phyloP scores from a whole-genome alignment of 2,888 invertebrate species.

The Laspeyria flexula region DNA sequence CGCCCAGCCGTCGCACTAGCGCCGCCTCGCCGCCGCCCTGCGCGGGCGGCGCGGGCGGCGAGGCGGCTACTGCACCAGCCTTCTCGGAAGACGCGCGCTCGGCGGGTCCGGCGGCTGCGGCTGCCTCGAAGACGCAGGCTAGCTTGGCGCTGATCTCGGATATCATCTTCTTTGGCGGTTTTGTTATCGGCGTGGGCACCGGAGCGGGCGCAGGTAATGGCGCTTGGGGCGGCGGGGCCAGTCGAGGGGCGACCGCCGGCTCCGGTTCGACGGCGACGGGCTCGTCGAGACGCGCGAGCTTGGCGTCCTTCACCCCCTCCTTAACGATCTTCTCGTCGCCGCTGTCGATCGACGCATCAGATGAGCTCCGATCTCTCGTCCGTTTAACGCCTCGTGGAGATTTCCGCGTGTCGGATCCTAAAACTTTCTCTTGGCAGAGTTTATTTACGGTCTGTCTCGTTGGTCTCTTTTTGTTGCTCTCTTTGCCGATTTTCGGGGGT shows the following conservation, averaged over 20 bases:
- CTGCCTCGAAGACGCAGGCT: constrained; percentile 69
- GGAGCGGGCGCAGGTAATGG: constrained; percentile 29
- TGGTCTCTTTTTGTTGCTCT: constrained; percentile 81
- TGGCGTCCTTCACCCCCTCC: constrained; percentile 60
- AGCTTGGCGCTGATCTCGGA: constrained; percentile 77
- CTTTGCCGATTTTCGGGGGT: constrained; percentile 65
- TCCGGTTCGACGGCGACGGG: constrained; percentile 12
- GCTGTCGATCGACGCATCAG: constrained; percentile 88
- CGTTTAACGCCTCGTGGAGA: constrained; percentile 88
- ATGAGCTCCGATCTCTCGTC: constrained; percentile 87
- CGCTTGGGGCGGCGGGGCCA: constrained; percentile 26
- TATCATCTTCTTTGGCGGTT: constrained; percentile 79
- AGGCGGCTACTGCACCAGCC: constrained; percentile 10
- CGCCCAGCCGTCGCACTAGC: constrained; percentile 28
- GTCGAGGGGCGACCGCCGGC: constrained; percentile 13
- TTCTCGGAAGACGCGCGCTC: constrained; percentile 21
- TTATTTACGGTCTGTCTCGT: constrained; percentile 82
- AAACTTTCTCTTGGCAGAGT: constrained; percentile 56
- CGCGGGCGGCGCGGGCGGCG: constrained; percentile 49
- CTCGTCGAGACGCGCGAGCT: constrained; percentile 61
- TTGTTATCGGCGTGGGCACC: constrained; percentile 67
- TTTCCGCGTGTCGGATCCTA: constrained; percentile 80
- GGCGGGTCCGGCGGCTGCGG: constrained; percentile 45
- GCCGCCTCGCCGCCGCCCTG: constrained; percentile 38
- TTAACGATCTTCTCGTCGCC: constrained; percentile 83